A percentile compares a stretch with the other conserved stretches of the same genome.
phyloP scores from a whole-genome alignment of 2,888 invertebrate genomes.

The Tridacna crocea region DNA sequence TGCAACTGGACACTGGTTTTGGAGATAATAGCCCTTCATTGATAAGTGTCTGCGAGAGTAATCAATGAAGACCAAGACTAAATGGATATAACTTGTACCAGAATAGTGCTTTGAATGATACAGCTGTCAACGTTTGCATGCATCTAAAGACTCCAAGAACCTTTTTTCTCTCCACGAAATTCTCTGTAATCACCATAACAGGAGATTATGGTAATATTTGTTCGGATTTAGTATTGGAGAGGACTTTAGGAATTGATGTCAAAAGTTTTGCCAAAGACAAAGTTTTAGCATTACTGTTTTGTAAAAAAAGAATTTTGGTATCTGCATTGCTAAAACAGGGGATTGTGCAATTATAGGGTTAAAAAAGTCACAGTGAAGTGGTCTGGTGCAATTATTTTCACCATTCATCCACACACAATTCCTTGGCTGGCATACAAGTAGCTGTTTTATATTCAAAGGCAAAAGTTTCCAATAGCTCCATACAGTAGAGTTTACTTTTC shows the following conservation, averaged over 20 bases:
- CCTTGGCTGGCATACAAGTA: slow-evolving; percentile 21
- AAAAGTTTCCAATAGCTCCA: background rate
- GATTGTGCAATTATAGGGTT: too few species aligned
- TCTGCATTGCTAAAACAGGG: too few species aligned
- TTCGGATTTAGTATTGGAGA: too few species aligned
- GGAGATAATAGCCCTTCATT: slow-evolving; percentile 24
- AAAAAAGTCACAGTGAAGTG: too few species aligned
- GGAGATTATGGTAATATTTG: too few species aligned
- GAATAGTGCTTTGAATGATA: slow-evolving; percentile 21
- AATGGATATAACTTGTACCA: slow-evolving; percentile 29
- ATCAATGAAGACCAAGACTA: slow-evolving; percentile 19
- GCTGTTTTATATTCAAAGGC: slow-evolving; percentile 14
- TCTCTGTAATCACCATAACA: too few species aligned
- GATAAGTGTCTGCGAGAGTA: slow-evolving; percentile 22
- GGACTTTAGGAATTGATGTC: too few species aligned
- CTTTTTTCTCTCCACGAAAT: background rate
- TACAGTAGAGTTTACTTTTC: background rate
- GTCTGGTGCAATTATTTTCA: background rate
- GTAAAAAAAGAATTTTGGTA: background rate
- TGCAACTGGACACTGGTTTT: slow-evolving; percentile 18
- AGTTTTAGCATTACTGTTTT: too few species aligned
- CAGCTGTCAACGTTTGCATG: slow-evolving; percentile 22
- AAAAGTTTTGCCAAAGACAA: too few species aligned
- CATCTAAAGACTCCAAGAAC: background rate
- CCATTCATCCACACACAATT: background rate